Base-by-base conservation (phyloP, 2,797 vertebrate species). In the Knipowitschia caucasica region DNA sequence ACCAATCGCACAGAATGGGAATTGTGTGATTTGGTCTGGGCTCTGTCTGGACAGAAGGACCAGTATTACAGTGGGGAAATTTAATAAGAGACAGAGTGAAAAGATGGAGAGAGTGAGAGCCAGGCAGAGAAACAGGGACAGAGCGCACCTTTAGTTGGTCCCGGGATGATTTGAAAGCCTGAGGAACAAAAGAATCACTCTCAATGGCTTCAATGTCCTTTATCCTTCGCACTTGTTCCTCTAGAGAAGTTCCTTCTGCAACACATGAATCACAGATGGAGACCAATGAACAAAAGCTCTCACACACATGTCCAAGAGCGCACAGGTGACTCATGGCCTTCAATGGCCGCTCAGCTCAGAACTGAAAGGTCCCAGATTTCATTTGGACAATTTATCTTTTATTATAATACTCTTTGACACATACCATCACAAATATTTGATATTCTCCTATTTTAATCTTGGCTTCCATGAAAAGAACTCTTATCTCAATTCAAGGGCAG, bases 171-270 rank as follows among this genome's bases (percentile, higher is more conserved):
- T 94, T 92, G 92, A 98, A 98, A 75, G 85, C 87, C 87, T 96
- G 95, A 35, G 94, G 93, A 90, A 98, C 83, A 92, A 98, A 99
- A 80, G 93, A 93, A 86, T 98, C 94, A 63, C 91, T 94, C 81
- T 99, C 94, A 82, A 99, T 98, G 79, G 94, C 94, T 85, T 98
- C 95, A 49, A 98, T 97, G 74, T 95, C 94, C 88, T 98, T 97
- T 71, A 94, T 94, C 83, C 96, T 87, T 89, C 89, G 95, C 79
- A 95, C 95, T 80, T 98, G 96, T 73, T 98, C 94, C 46, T 92
- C 84, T 4, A 99, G 92, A 73, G 93, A 91, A 80, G 88, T 75
- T 71, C 94, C 94, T 68, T 95, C 96, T 98, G 73, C 75, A 91
- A 88, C 74, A 83, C 75, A 86, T 38, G 71, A 77, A 49, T 68